These are phyloP conservation scores for Psammodynastes pulverulentus DNA, from an alignment of 2,113 vertebrate genomes.

Conservation along the genomic window DNA sequence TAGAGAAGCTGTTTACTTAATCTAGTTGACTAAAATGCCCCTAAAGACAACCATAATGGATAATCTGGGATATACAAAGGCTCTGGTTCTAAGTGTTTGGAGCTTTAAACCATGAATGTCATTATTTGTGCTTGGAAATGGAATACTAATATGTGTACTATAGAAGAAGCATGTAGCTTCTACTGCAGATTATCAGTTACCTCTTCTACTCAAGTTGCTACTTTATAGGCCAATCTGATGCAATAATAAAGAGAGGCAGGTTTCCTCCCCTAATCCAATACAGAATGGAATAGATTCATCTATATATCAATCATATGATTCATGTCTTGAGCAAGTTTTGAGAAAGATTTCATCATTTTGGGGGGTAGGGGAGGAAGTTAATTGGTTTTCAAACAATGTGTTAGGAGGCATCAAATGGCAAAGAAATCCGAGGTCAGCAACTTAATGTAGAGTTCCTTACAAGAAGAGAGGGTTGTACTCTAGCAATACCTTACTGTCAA, in stretches of 20 bases:
- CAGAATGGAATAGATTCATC: neutral
- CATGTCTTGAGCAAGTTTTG: neutral
- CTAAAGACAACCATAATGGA: neutral
- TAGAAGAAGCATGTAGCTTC: neutral
- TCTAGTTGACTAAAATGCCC: neutral
- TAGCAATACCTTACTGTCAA: neutral
- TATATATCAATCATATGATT: neutral
- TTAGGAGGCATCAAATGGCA: neutral
- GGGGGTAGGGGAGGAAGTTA: neutral
- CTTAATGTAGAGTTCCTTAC: neutral
- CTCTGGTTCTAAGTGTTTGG: neutral
- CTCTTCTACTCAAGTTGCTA: neutral
- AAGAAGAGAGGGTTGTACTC: neutral
- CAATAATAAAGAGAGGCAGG: neutral
- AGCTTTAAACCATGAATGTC: neutral
- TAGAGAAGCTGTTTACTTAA: neutral
- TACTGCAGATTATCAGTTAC: neutral
- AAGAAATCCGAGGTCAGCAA: neutral
- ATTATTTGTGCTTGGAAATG: neutral
- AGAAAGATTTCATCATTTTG: neutral
- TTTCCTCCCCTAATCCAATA: neutral
- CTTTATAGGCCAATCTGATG: neutral
- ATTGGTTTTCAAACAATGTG: neutral
- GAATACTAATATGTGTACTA: neutral
- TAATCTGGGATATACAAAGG: neutral